Evolutionary conservation across 2,113 vertebrate genomes (phyloP).

Genomic region (Zapornia atra): DNA sequence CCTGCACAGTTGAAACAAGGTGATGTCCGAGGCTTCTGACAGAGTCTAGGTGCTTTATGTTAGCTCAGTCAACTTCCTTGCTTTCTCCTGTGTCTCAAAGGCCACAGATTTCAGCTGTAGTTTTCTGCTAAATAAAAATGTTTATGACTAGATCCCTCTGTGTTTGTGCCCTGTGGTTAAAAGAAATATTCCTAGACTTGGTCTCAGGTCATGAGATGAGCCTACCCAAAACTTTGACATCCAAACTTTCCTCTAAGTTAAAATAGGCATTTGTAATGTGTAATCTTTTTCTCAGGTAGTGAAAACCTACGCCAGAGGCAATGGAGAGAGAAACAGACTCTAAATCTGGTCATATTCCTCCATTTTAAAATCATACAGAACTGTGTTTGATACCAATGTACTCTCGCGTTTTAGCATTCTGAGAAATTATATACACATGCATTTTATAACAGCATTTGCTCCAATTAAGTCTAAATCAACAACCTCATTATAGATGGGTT

Average conservation of each 20-base stretch:
- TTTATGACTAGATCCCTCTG: neutral
- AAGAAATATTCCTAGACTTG: neutral
- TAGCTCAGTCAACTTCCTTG: neutral
- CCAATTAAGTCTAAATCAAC: neutral
- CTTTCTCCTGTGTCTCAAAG: neutral
- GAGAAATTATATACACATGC: neutral
- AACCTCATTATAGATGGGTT: neutral
- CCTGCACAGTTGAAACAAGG: neutral
- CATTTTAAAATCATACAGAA: neutral
- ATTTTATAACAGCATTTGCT: neutral
- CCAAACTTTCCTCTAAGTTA: neutral
- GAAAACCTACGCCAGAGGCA: neutral
- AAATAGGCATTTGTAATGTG: neutral
- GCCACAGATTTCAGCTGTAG: neutral
- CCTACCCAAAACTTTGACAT: neutral
- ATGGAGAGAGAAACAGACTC: neutral
- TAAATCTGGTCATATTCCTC: neutral
- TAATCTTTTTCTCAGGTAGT: neutral
- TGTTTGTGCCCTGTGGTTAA: neutral
- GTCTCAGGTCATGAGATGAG: neutral
- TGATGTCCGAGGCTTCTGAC: constrained; percentile 33
- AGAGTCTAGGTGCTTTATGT: neutral
- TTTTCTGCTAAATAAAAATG: neutral
- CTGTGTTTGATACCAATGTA: neutral
- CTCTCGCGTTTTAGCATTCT: neutral